Evolutionary conservation across 2,797 vertebrate species (phyloP), one percentile per base, ranked within the genome.

Genomic region (Rhinella marina): DNA sequence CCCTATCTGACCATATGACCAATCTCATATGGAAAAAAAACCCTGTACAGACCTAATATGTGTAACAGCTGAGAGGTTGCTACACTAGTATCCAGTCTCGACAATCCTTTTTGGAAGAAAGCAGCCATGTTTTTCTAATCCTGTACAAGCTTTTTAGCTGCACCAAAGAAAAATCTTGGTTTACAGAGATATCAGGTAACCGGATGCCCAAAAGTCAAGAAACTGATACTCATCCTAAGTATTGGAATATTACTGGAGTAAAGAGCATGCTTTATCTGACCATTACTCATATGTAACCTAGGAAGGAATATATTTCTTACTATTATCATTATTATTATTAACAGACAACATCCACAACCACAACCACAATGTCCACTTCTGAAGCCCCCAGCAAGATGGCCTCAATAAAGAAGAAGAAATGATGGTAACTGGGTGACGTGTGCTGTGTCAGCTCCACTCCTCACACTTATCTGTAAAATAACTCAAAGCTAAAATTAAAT

Each of bases 331-430:
- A 41, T 41, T 41, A 41, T 41, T 41, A 41, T 79, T 52, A 61
- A 78, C 41, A 85, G 86, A 10, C 54, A 75, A 72, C 82, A 7
- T 88, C 87, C 12, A 85, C 87, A 81, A 41, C 66, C 82, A 72
- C 82, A 21, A 59, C 73, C 12, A 77, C 81, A n/a, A 66, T 56
- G 81, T 85, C 77, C 29, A 64, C 64, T 3, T 85, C 87, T 88
- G 87, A 88, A 27, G 41, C 41, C 52, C 66, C 54, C 25, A 66
- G 66, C n/a, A 88, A 84, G 72, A 62, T 70, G 14, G 61, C 80
- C 29, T 76, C 86, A 0, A 29, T 87, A 19, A 82, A 77, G 13
- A 88, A 85, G 32, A 32, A 72, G 19, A 85, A 85, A 27, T 85
- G 68, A 84, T 29, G 82, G 29, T 64, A 29, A 79, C 62, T 52